Percentiles rank a stretch among this genome's conserved stretches.
These are phyloP conservation scores for Baccha elongata DNA, from an alignment of 2,888 invertebrate species.

Conservation along the genomic window DNA sequence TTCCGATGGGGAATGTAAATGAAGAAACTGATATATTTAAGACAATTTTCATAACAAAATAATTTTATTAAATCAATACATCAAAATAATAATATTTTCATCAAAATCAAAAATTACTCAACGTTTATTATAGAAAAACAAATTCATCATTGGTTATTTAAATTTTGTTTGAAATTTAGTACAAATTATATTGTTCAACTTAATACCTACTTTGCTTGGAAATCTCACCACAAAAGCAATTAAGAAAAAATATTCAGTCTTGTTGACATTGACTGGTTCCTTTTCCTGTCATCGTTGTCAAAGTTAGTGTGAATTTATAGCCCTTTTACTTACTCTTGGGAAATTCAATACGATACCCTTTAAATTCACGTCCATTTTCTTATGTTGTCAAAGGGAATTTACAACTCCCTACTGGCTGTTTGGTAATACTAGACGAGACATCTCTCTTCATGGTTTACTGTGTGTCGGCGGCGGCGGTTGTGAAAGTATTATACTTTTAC, in stretches of 20 bases:
- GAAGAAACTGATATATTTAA: no score
- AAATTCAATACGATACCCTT: slow-evolving; percentile 30
- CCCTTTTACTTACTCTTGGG: slow-evolving; percentile 10
- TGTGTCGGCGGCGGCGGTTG: not conserved
- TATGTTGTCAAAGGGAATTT: slow-evolving; percentile 14
- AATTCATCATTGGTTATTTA: no score
- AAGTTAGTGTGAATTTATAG: slow-evolving; percentile 33
- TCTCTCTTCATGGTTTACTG: not conserved
- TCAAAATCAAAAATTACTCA: no score
- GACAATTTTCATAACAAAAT: no score
- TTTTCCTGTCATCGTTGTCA: slow-evolving; percentile 25
- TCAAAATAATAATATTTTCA: no score
- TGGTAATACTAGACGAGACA: slow-evolving; percentile 25
- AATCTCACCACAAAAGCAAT: slow-evolving; percentile 11
- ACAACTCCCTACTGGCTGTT: slow-evolving; percentile 21
- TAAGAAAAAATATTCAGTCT: slow-evolving; percentile 21
- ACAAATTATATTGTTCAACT: not conserved
- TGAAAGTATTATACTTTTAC: not conserved
- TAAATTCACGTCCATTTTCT: slow-evolving; percentile 8
- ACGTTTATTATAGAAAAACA: no score
- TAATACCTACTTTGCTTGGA: not conserved
- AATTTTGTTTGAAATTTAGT: no score
- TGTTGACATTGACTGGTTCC: slow-evolving; percentile 23
- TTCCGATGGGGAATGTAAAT: no score
- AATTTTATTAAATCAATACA: no score